phyloP scores from a whole-genome alignment of 2,797 vertebrate species.

The Dendrocincla tyrannina region DNA sequence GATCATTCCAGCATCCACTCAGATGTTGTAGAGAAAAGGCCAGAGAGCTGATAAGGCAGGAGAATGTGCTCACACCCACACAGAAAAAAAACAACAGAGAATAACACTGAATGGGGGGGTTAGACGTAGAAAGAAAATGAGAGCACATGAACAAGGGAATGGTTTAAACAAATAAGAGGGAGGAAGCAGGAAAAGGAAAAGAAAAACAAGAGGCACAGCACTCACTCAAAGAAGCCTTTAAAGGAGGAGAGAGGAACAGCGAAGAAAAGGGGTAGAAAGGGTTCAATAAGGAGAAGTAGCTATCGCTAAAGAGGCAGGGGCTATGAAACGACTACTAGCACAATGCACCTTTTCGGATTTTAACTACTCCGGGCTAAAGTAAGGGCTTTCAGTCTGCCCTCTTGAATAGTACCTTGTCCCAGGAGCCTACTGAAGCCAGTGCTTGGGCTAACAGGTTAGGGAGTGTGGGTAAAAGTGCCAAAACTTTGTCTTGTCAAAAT shows the following conservation, averaged over 20 bases:
- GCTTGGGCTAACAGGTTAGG: neutral
- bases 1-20: slow-evolving; percentile 59
- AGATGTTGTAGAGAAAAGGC: slow-evolving; percentile 53
- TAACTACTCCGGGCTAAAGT: slow-evolving; percentile 19
- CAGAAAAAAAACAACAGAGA: neutral
- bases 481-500: slow-evolving; percentile 9
- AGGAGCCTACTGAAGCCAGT: neutral
- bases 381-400: neutral
- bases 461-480: neutral
- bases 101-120: neutral
- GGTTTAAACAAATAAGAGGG: slow-evolving; percentile 55
- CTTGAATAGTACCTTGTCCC: slow-evolving; percentile 33
- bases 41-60: slow-evolving; percentile 27
- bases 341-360: slow-evolving; percentile 48
- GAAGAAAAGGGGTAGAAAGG: slow-evolving; percentile 43
- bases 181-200: slow-evolving; percentile 40
- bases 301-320: slow-evolving; percentile 21
- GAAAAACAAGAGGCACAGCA: slow-evolving; percentile 35
- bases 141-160: slow-evolving; percentile 34
- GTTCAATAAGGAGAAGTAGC: slow-evolving; percentile 21
- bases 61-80: slow-evolving; percentile 46
- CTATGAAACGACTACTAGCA: slow-evolving; percentile 28
- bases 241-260: slow-evolving; percentile 2
- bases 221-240: slow-evolving; percentile 33
- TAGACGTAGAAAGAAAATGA: neutral